Conservation (phyloP, 2,888 invertebrate species). For the Caenorhabditis sp. region DNA sequence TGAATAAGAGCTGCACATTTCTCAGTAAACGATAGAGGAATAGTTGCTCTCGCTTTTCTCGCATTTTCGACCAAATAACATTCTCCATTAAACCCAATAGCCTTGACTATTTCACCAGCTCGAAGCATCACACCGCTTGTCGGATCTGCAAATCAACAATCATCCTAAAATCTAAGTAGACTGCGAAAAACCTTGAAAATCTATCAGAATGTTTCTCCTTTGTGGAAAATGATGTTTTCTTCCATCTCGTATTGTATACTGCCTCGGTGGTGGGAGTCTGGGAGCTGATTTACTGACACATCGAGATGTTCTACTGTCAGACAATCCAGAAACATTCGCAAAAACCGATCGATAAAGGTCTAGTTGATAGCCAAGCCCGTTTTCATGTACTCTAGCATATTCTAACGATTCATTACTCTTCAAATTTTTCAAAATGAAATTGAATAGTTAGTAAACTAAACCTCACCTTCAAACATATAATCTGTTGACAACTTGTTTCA, state of each 20-base stretch:
- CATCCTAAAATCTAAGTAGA: neutral
- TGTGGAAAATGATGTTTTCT: constrained; percentile 46
- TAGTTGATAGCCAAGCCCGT: constrained; percentile 29
- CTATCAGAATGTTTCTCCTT: constrained; percentile 42
- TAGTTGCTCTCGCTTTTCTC: constrained; percentile 31
- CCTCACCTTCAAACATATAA: constrained; percentile 41
- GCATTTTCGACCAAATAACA: constrained; percentile 46
- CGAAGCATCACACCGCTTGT: constrained; percentile 38
- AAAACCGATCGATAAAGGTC: constrained; percentile 53
- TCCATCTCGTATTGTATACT: constrained; percentile 44
- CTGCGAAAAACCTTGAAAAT: constrained; percentile 34
- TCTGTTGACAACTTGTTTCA: constrained; percentile 34
- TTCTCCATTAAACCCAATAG: constrained; percentile 48
- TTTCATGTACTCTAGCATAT: constrained; percentile 42
- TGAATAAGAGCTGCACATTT: neutral
- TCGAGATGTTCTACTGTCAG: constrained; percentile 6
- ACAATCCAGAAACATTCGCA: constrained; percentile 40
- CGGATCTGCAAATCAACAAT: constrained; percentile 30
- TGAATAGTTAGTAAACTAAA: neutral
- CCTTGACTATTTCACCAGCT: constrained; percentile 49
- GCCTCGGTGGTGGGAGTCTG: constrained; percentile 22
- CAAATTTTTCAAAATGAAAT: constrained; percentile 4
- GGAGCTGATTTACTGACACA: neutral
- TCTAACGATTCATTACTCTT: constrained; percentile 45
- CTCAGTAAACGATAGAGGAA: constrained; percentile 50